These are phyloP conservation scores for Sebastes wilsoni DNA, from an alignment of 2,797 vertebrate genomes.

Conservation along the genomic window DNA sequence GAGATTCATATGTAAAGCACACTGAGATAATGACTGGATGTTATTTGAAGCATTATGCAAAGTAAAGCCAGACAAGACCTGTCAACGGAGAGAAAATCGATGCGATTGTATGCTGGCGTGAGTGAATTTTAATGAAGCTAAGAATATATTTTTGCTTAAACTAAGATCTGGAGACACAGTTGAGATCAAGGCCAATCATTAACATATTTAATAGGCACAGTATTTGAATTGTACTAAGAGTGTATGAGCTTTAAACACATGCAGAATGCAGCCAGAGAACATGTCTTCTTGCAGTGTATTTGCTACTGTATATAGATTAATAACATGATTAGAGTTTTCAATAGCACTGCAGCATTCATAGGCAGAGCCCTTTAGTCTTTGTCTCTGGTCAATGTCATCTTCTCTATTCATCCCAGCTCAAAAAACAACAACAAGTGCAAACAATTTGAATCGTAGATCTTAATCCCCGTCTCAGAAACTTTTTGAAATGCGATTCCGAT, in stretches of 20 bases:
- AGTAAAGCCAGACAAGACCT: slow-evolving; percentile 8
- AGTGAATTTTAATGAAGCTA: slow-evolving; percentile 19
- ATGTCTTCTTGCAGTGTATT: not conserved
- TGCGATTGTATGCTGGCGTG: not conserved
- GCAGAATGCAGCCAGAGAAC: not conserved
- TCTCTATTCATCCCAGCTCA: slow-evolving; percentile 6
- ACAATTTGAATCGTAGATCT: not conserved
- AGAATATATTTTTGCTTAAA: slow-evolving; percentile 4
- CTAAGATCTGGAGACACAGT: slow-evolving; percentile 4
- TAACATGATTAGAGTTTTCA: not conserved
- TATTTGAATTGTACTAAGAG: not conserved
- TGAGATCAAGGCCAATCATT: slow-evolving; percentile 13
- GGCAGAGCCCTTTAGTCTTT: not conserved
- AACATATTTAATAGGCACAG: slow-evolving; percentile 11
- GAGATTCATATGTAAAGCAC: not conserved
- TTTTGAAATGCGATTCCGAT: slow-evolving; percentile 24
- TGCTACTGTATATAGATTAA: not conserved
- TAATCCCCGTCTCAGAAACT: slow-evolving; percentile 1
- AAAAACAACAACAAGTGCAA: slow-evolving; percentile 1
- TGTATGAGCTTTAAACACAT: not conserved
- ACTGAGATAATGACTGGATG: slow-evolving; percentile 6
- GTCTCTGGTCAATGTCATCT: slow-evolving; percentile 23
- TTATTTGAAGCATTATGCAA: slow-evolving; percentile 30
- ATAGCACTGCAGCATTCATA: not conserved
- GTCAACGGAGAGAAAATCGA: slow-evolving; percentile 19